These are phyloP conservation scores for Corapipo altera DNA, from an alignment of 2,113 vertebrate species.

Conservation along the genomic window DNA sequence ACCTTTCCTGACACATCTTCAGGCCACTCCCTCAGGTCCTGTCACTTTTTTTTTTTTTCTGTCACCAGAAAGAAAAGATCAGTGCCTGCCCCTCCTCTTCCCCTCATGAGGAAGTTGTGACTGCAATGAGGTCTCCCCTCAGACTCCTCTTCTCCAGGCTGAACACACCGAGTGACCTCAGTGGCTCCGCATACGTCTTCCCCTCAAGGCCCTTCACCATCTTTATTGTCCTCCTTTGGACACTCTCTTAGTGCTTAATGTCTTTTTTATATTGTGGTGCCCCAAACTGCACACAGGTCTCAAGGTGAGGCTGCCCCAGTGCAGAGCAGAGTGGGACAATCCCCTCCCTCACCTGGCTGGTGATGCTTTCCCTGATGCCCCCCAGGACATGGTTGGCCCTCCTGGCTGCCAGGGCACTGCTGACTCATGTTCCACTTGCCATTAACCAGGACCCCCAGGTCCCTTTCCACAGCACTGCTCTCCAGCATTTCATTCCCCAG, in stretches of 20 bases:
- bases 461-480: accelerated
- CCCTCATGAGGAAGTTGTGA: accelerated
- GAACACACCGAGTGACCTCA: background rate
- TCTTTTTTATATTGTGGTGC: background rate
- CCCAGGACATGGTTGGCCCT: background rate
- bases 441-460: accelerated
- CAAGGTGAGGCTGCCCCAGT: accelerated
- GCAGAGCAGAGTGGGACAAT: background rate
- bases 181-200: accelerated
- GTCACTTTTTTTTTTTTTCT: too few relatives aligned
- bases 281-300: background rate
- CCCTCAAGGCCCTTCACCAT: background rate
- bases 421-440: accelerated
- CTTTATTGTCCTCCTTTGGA: accelerated
- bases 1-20: background rate
- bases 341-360: accelerated
- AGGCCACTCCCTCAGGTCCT: accelerated
- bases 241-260: accelerated
- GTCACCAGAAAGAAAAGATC: background rate
- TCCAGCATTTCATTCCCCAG: background rate
- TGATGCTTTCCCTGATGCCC: accelerated
- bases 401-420: background rate
- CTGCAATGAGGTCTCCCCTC: background rate
- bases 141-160: background rate
- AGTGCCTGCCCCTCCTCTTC: accelerated